phyloP scores from a whole-genome alignment of 2,797 vertebrate species.

The Myripristis jacobus region DNA sequence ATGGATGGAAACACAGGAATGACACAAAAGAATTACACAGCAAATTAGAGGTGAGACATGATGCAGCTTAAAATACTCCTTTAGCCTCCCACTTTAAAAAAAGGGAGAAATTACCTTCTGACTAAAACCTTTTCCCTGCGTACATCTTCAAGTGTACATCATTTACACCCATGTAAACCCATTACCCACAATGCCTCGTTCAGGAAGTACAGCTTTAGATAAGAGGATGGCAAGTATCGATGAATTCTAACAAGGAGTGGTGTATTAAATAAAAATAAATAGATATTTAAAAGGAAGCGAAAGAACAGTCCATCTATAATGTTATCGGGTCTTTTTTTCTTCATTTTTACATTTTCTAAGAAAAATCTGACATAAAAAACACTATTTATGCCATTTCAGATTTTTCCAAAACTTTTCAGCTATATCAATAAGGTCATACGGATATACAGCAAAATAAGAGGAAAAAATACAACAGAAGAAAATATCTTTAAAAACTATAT shows the following conservation, averaged over 20 bases:
- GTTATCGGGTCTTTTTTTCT: constrained; percentile 89
- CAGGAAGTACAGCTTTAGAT: constrained; percentile 79
- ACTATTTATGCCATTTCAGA: constrained; percentile 91
- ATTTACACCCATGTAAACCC: constrained; percentile 71
- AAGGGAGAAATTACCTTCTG: constrained; percentile 60
- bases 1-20: constrained; percentile 82
- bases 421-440: constrained; percentile 82
- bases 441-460: constrained; percentile 82
- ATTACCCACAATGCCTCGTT: constrained; percentile 75
- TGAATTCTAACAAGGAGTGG: constrained; percentile 73
- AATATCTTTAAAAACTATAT: constrained; percentile 81
- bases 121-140: constrained; percentile 64
- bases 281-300: constrained; percentile 83
- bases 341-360: constrained; percentile 92
- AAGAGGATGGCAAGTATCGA: constrained; percentile 76
- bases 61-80: constrained; percentile 78
- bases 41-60: constrained; percentile 79
- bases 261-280: constrained; percentile 86
- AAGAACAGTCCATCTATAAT: constrained; percentile 92
- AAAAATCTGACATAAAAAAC: constrained; percentile 97
- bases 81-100: constrained; percentile 61
- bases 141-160: constrained; percentile 72
- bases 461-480: constrained; percentile 76
- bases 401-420: constrained; percentile 87
- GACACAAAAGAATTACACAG: constrained; percentile 81